Conservation (phyloP, 2,888 invertebrate genomes). For the Nephrotoma appendiculata region DNA sequence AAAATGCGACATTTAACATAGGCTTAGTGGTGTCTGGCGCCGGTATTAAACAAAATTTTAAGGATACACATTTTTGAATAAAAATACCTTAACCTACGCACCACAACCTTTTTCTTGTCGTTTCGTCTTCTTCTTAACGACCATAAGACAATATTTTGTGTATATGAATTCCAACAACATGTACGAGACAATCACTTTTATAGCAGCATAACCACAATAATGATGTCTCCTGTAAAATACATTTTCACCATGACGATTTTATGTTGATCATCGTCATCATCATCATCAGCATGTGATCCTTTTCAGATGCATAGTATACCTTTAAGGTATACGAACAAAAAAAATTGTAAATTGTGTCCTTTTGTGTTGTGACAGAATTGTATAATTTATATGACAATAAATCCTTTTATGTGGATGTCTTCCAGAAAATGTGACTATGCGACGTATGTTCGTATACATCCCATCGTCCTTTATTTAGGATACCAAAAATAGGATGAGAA, state of each 20-base stretch:
- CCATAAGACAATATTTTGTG: not conserved
- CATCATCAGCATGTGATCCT: not conserved
- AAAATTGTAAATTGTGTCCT: not conserved
- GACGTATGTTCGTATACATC: no score
- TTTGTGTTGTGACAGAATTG: not conserved
- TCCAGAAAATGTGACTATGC: not conserved
- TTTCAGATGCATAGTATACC: not conserved
- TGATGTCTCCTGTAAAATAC: not conserved
- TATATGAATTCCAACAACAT: not conserved
- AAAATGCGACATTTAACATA: not conserved
- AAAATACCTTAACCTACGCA: not conserved
- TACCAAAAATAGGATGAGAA: not conserved
- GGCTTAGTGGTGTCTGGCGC: not conserved
- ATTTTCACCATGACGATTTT: not conserved
- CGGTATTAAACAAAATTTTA: not conserved
- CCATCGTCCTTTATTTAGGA: not conserved
- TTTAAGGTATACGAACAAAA: not conserved
- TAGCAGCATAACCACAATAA: not conserved
- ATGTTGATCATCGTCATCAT: not conserved
- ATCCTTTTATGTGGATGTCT: not conserved
- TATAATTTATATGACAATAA: not conserved
- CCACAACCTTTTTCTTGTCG: not conserved
- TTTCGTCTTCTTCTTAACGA: not conserved
- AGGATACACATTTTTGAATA: not conserved
- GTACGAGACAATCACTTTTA: not conserved